A percentile compares a stretch with the other conserved stretches of the same genome.
Evolutionary conservation across 1,140 invertebrate genomes (phyloP).

Genomic region (Drosophila takahashii): DNA sequence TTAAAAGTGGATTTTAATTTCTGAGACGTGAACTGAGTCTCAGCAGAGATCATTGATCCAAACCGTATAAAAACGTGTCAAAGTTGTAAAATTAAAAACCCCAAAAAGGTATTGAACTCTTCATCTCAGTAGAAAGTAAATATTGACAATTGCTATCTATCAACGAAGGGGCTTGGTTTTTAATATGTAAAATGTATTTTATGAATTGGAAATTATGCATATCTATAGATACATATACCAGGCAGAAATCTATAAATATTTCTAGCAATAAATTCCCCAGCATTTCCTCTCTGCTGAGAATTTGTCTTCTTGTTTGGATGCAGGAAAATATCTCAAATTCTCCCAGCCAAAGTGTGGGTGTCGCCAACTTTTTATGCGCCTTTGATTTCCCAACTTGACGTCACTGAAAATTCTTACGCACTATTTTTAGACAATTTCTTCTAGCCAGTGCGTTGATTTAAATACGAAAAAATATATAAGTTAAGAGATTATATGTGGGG

Average conservation of each 20-base stretch:
- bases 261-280: constrained; percentile 18
- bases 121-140: not conserved
- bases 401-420: constrained; percentile 45
- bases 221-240: not conserved
- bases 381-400: constrained; percentile 46
- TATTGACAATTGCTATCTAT: not conserved
- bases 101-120: constrained; percentile 20
- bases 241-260: constrained; percentile 29
- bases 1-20: constrained; percentile 22
- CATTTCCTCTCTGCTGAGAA: constrained; percentile 14
- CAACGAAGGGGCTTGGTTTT: constrained; percentile 25
- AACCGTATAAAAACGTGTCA: constrained; percentile 13
- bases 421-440: constrained; percentile 31
- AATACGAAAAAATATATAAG: constrained; percentile 1
- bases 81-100: constrained; percentile 4
- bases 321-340: constrained; percentile 28
- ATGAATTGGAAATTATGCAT: constrained; percentile 16
- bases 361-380: constrained; percentile 27
- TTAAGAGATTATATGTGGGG: constrained; percentile 7
- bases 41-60: constrained; percentile 16
- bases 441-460: not conserved
- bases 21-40: constrained; percentile 25
- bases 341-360: constrained; percentile 42
- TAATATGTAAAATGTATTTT: constrained; percentile 16
- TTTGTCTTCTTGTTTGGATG: not conserved